These are phyloP conservation scores for Phalangium opilio DNA, from an alignment of 2,888 invertebrate genomes.

Conservation along the genomic window DNA sequence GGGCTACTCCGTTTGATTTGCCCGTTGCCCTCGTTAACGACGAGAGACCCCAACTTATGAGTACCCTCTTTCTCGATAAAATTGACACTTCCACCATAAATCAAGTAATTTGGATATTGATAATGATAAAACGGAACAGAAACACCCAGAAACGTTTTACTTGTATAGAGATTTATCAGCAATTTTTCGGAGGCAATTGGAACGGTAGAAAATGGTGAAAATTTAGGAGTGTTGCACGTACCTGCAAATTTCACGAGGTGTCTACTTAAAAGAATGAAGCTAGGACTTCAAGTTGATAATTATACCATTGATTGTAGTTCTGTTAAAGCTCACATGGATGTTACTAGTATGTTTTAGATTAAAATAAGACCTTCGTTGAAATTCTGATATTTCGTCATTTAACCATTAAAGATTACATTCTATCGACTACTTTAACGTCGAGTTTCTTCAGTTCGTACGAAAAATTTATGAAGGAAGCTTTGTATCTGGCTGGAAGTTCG, in stretches of 20 bases:
- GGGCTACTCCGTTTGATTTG: conserved; percentile 26
- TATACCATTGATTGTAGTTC: conserved; percentile 75
- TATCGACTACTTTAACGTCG: too few relatives aligned
- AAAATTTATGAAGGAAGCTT: too few relatives aligned
- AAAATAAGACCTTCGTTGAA: too few relatives aligned
- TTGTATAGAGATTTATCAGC: conserved; percentile 5
- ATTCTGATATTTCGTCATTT: too few relatives aligned
- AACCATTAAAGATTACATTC: too few relatives aligned
- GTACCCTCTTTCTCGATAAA: conserved; percentile 39
- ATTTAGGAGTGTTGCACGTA: conserved; percentile 78
- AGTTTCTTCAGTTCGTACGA: too few relatives aligned
- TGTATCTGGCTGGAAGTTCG: too few relatives aligned
- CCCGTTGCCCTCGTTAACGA: conserved; percentile 31
- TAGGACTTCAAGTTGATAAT: conserved; percentile 39
- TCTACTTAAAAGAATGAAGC: too few relatives aligned
- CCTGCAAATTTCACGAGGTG: conserved; percentile 63
- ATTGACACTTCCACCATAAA: conserved; percentile 50
- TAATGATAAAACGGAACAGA: too few relatives aligned
- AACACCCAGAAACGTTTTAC: too few relatives aligned
- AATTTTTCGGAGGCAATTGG: conserved; percentile 40
- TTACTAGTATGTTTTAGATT: too few relatives aligned
- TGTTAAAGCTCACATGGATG: conserved; percentile 75
- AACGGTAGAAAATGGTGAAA: conserved; percentile 57
- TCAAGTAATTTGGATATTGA: conserved; percentile 20
- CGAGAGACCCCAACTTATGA: conserved; percentile 21